Percentiles rank a stretch among this genome's conserved stretches.
Conservation (phyloP, 2,888 invertebrate species). For the Epirrita christyi region DNA sequence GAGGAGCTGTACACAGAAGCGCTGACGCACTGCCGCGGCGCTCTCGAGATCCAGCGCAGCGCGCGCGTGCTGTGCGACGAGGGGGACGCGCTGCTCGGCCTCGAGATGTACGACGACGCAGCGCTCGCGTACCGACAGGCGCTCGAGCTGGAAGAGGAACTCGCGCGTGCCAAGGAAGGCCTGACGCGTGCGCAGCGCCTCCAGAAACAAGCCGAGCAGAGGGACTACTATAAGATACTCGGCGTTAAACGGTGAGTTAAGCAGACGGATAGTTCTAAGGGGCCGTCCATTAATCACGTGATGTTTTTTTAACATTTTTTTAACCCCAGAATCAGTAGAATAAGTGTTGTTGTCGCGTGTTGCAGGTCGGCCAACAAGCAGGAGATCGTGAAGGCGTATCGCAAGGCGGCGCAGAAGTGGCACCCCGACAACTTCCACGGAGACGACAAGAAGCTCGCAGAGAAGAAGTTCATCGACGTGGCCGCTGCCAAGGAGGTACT, state of each 20-base stretch:
- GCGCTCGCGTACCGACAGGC: constrained; percentile 95
- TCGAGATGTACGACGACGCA: constrained; percentile 97
- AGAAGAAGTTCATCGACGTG: constrained; percentile 99
- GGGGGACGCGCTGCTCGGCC: constrained; percentile 95
- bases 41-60: constrained; percentile 90
- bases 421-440: constrained; percentile 98
- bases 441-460: constrained; percentile 96
- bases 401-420: constrained; percentile 99
- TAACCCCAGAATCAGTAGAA: too few species aligned
- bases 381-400: constrained; percentile 97
- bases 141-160: constrained; percentile 91
- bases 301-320: too few species aligned
- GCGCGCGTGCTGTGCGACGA: constrained; percentile 88
- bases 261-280: too few species aligned
- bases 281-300: too few species aligned
- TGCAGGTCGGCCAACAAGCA: constrained; percentile 92
- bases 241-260: constrained; percentile 89
- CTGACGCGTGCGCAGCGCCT: constrained; percentile 94
- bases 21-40: constrained; percentile 90
- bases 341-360: too few species aligned
- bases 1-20: constrained; percentile 90
- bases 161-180: constrained; percentile 94
- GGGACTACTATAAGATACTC: constrained; percentile 99
- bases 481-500: constrained; percentile 99
- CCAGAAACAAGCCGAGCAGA: constrained; percentile 95